Base-by-base conservation (phyloP, 2,113 vertebrate species). In the Tachuris rubrigastra region DNA sequence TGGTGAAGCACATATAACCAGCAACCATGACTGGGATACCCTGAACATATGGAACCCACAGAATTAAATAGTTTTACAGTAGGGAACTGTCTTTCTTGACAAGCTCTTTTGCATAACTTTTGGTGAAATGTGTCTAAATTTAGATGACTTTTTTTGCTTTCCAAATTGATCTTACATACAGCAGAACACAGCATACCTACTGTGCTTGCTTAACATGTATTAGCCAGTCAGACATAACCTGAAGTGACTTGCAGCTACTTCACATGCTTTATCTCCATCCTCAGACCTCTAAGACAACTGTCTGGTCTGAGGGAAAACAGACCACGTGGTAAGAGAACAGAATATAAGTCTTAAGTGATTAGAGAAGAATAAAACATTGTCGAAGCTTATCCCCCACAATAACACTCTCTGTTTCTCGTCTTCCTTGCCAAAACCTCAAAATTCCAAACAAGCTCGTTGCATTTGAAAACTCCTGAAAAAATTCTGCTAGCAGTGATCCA, bases 111-210 rank as follows among this genome's bases (percentile, higher is more conserved):
- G 25, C 39, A 23, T 53, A 73, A 28, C 30, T 66, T 88, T n/a
- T 58, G 10, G 35, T 89, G 49, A 90, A 60, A 83, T 14, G 16
- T 73, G 21, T 83, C 83, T 90, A 52, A 86, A 76, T 41, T 83
- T 50, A 73, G 24, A 39, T 67, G 19, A 14, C 37, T 65, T 72
- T 75, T 75, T 91, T 56, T 41, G 80, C 31, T 55, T 68, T 89
- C n/a, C 55, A 69, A 47, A 27, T 12, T 59, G 28, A 39, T 86
- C 35, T 53, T 27, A 27, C 35, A 16, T 27, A 12, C 2, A 76
- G 50, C 44, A 85, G 71, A 72, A n/a, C 28, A 28, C 7, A 76
- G 27, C 46, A 30, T 21, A 66, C 37, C 50, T 27, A 14, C n/a
- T 49, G 47, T 19, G 39, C 22, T 53, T 67, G 58, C 31, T 71